Conservation (phyloP, 1,140 invertebrate genomes). For the Zaprionus taronus region DNA sequence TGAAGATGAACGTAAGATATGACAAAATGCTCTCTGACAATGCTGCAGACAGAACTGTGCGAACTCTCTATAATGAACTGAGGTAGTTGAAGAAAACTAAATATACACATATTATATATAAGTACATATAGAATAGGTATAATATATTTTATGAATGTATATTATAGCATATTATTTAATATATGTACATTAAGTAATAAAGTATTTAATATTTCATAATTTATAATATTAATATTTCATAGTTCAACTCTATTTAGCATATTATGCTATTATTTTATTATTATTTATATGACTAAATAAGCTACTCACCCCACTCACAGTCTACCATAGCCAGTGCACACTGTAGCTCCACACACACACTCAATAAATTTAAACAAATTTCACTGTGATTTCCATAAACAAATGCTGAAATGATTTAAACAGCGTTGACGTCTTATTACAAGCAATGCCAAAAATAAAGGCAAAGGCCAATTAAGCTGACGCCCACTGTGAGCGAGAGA, state of each 20-base stretch:
- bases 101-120: no score
- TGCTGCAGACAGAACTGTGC: not conserved
- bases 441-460: slow-evolving; percentile 65
- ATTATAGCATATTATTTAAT: no score
- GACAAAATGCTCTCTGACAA: not conserved
- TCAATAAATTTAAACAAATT: slow-evolving; percentile 24
- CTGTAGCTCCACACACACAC: not conserved
- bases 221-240: no score
- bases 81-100: not conserved
- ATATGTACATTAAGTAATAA: no score
- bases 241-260: no score
- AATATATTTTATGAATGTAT: no score
- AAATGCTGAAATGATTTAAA: slow-evolving; percentile 49
- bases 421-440: slow-evolving; percentile 79
- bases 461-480: slow-evolving; percentile 67
- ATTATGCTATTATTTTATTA: no score
- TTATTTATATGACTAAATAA: no score
- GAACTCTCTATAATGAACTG: not conserved
- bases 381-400: slow-evolving; percentile 25
- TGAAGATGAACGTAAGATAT: not conserved
- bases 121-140: no score
- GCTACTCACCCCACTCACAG: no score
- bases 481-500: slow-evolving; percentile 5
- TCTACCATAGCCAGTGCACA: no score
- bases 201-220: no score